Conservation (phyloP, 1,140 invertebrate genomes). For the Phortica variegata region DNA sequence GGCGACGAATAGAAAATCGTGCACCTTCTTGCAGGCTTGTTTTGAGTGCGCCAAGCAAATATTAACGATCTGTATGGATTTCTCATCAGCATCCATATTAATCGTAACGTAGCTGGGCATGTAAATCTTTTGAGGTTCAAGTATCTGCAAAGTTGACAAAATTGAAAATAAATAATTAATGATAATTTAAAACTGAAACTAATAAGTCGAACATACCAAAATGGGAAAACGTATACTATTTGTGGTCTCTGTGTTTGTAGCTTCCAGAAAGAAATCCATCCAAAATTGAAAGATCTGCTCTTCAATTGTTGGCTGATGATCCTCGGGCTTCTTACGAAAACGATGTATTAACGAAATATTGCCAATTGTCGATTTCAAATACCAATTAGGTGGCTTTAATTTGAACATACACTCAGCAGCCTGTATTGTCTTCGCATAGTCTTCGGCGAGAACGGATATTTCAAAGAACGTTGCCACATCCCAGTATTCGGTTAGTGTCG, state of each 20-base stretch:
- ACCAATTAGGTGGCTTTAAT: constrained; percentile 98
- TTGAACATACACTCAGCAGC: constrained; percentile 99
- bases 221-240: constrained; percentile 87
- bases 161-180: constrained; percentile 1
- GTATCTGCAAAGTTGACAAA: constrained; percentile 72
- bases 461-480: constrained; percentile 99
- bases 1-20: constrained; percentile 91
- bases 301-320: constrained; percentile 68
- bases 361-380: constrained; percentile 96
- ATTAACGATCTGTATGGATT: constrained; percentile 86
- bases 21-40: constrained; percentile 77
- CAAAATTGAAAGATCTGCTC: constrained; percentile 94
- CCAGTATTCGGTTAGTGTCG: constrained; percentile 96
- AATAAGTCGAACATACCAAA: constrained; percentile 26
- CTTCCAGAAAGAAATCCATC: constrained; percentile 98
- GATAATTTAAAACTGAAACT: neutral
- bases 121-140: constrained; percentile 90
- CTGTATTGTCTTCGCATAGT: constrained; percentile 95
- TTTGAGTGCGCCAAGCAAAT: constrained; percentile 77
- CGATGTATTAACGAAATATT: constrained; percentile 96
- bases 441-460: constrained; percentile 95
- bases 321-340: constrained; percentile 81
- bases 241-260: constrained; percentile 71
- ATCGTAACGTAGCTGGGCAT: constrained; percentile 95
- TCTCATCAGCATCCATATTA: constrained; percentile 89